phyloP scores from a whole-genome alignment of 1,140 invertebrate genomes.

The Melitaea cinxia region DNA sequence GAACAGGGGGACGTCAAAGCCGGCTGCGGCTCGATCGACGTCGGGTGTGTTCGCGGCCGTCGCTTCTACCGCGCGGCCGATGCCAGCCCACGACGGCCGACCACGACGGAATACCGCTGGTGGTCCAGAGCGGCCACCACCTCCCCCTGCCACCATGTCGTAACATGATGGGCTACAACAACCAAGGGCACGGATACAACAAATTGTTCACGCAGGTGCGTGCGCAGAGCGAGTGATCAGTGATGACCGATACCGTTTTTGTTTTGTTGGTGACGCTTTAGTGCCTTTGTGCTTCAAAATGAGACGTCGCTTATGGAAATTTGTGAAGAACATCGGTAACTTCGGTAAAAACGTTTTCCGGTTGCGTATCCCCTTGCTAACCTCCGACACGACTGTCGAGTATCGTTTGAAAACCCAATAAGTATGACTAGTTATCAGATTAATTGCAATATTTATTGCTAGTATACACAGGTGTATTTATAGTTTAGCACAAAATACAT shows the following conservation, averaged over 20 bases:
- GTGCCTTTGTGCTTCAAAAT: slow-evolving; percentile 30
- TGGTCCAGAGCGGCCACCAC: slow-evolving; percentile 73
- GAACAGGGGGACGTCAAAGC: slow-evolving; percentile 24
- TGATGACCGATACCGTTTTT: slow-evolving; percentile 38
- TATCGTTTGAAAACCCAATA: slow-evolving; percentile 1
- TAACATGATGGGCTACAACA: slow-evolving; percentile 88
- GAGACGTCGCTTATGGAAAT: slow-evolving; percentile 35
- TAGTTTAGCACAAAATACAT: neutral
- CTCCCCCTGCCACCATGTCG: slow-evolving; percentile 70
- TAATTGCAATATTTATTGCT: neutral
- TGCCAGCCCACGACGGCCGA: slow-evolving; percentile 67
- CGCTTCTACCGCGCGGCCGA: slow-evolving; percentile 45
- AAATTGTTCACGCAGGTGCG: slow-evolving; percentile 93
- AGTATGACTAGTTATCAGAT: neutral
- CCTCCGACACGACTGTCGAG: neutral
- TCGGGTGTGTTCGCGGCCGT: slow-evolving; percentile 46
- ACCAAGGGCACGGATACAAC: slow-evolving; percentile 92
- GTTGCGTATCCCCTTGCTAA: slow-evolving; percentile 11
- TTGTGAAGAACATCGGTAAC: slow-evolving; percentile 34
- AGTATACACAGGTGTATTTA: neutral
- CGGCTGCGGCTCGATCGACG: slow-evolving; percentile 29
- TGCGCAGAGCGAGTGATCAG: slow-evolving; percentile 36
- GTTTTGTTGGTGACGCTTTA: slow-evolving; percentile 32
- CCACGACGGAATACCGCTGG: slow-evolving; percentile 73
- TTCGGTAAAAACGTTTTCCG: slow-evolving; percentile 15